Conservation (phyloP, 2,113 vertebrate species). For the Nerophis lumbriciformis region DNA sequence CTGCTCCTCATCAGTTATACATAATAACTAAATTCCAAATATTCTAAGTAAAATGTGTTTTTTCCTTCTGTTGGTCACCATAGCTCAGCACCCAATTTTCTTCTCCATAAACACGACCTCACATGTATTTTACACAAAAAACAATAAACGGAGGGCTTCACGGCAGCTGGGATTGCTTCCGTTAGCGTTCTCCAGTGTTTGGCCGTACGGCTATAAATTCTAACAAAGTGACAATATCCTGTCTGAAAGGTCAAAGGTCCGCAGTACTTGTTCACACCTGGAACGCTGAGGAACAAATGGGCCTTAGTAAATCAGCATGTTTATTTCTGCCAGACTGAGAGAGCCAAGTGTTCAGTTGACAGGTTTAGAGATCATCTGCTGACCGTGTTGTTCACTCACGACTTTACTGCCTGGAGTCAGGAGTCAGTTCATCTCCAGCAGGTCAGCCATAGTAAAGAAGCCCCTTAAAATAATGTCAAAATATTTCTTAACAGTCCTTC, state of each 20-base stretch:
- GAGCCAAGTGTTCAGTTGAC: not conserved
- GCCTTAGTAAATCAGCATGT: slow-evolving; percentile 10
- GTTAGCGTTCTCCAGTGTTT: slow-evolving; percentile 1
- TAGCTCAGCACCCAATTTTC: not conserved
- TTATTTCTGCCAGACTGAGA: slow-evolving; percentile 9
- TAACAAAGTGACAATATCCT: slow-evolving; percentile 29
- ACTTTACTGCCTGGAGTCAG: slow-evolving; percentile 31
- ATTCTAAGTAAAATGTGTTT: not conserved
- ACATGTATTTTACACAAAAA: slow-evolving; percentile 19
- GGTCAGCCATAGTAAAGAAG: not conserved
- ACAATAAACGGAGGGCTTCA: slow-evolving; percentile 21
- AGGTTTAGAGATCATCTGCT: slow-evolving; percentile 8
- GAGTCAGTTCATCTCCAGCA: slow-evolving; percentile 13
- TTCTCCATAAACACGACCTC: slow-evolving; percentile 16
- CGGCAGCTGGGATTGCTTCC: slow-evolving; percentile 22
- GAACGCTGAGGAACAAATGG: slow-evolving; percentile 38
- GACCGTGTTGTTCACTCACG: slow-evolving; percentile 8
- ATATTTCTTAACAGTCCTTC: not conserved
- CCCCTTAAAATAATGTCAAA: not conserved
- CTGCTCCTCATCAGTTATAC: no score
- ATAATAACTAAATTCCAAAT: no score
- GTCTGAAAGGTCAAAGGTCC: slow-evolving; percentile 28
- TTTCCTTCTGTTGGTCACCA: not conserved
- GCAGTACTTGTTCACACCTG: slow-evolving; percentile 41
- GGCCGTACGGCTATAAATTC: slow-evolving; percentile 19